A percentile compares a stretch with the other conserved stretches of the same genome.
phyloP scores from a whole-genome alignment of 2,797 vertebrate species.

The Borostomias antarcticus region DNA sequence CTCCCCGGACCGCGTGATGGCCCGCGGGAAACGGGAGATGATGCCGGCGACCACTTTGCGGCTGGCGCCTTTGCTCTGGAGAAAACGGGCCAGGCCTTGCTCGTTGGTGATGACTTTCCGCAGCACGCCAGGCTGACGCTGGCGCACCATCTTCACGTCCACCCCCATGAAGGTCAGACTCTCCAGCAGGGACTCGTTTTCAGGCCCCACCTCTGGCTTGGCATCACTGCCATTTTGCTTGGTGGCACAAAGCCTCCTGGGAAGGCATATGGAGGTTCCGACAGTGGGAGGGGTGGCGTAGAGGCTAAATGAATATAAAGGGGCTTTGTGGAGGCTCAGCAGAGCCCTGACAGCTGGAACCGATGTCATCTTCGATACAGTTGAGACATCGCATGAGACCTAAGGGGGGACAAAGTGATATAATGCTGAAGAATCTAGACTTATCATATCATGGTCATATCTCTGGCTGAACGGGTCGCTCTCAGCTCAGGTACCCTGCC shows the following conservation, averaged over 20 bases:
- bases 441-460: background rate
- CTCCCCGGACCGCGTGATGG: slow-evolving; percentile 74
- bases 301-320: slow-evolving; percentile 9
- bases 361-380: slow-evolving; percentile 49
- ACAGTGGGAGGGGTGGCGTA: slow-evolving; percentile 9
- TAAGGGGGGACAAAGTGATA: slow-evolving; percentile 21
- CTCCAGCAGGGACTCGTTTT: slow-evolving; percentile 75
- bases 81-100: slow-evolving; percentile 70
- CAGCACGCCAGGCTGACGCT: slow-evolving; percentile 74
- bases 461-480: too few relatives aligned
- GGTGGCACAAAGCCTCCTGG: slow-evolving; percentile 39
- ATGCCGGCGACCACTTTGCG: slow-evolving; percentile 71
- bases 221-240: background rate
- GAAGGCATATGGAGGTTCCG: slow-evolving; percentile 15
- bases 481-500: too few relatives aligned
- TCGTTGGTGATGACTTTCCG: slow-evolving; percentile 74
- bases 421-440: background rate
- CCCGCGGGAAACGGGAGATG: slow-evolving; percentile 80
- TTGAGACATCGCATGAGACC: background rate
- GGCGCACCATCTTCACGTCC: slow-evolving; percentile 70
- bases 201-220: background rate
- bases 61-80: slow-evolving; percentile 74
- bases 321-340: slow-evolving; percentile 23
- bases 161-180: slow-evolving; percentile 75
- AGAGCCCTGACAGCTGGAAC: slow-evolving; percentile 29